Evolutionary conservation across 2,797 vertebrate genomes (phyloP).

Genomic region (Eidolon dupreanum): DNA sequence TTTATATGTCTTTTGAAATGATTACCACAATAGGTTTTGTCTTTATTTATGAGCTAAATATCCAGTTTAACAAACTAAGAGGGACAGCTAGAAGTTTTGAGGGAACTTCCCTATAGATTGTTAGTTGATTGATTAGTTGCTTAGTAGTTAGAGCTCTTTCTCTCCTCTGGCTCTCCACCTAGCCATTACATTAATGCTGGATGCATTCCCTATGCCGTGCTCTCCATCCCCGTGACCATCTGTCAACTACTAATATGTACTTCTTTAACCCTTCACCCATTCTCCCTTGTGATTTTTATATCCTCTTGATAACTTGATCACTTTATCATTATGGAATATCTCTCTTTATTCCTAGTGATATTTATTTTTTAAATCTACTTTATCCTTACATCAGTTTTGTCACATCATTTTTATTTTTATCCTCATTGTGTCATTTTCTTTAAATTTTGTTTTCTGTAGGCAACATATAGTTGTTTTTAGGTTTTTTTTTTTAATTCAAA

Average conservation of each 20-base stretch:
- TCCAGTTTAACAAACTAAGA: background rate
- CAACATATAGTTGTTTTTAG: background rate
- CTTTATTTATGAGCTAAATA: background rate
- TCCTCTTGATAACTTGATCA: background rate
- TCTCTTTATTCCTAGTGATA: too few species aligned
- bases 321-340: background rate
- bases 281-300: background rate
- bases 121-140: background rate
- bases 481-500: background rate
- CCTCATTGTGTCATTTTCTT: background rate
- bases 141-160: background rate
- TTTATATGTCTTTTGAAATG: background rate
- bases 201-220: too few species aligned
- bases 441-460: background rate
- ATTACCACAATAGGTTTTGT: background rate
- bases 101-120: background rate
- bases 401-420: background rate
- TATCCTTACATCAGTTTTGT: background rate
- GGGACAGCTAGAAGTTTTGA: background rate
- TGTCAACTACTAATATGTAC: too few species aligned
- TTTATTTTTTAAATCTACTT: background rate
- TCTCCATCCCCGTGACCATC: too few species aligned
- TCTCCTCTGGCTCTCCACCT: too few species aligned
- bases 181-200: too few species aligned
- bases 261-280: too few species aligned